phyloP scores from a whole-genome alignment of 2,888 invertebrate genomes.

The Dicycla oo region DNA sequence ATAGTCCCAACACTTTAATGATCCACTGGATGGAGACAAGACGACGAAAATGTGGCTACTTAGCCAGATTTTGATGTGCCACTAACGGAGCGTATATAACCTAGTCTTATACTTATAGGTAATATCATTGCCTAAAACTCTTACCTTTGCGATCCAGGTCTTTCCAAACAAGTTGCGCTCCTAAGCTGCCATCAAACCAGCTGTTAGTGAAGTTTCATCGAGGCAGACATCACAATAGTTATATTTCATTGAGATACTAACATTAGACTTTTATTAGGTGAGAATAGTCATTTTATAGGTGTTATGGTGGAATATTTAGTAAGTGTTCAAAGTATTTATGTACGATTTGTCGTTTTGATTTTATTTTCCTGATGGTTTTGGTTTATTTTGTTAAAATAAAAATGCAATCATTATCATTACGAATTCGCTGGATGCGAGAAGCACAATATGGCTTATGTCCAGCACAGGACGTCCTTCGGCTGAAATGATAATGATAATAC shows the following conservation, averaged over 20 bases:
- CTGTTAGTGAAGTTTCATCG: conserved; percentile 25
- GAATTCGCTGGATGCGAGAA: too few species aligned
- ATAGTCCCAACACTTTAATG: too few species aligned
- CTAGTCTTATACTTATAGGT: background rate
- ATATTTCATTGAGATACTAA: conserved; percentile 24
- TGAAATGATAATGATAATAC: too few species aligned
- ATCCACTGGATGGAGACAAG: too few species aligned
- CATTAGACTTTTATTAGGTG: background rate
- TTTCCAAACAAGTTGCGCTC: conserved; percentile 4
- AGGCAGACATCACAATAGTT: background rate
- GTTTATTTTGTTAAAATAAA: too few species aligned
- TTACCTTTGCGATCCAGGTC: conserved; percentile 13
- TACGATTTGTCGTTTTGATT: background rate
- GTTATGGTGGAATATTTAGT: background rate
- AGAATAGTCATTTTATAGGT: background rate
- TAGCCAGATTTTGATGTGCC: too few species aligned
- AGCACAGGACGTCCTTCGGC: too few species aligned
- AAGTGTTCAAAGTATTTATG: background rate
- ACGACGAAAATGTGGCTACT: too few species aligned
- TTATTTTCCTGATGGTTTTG: too few species aligned
- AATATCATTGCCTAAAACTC: background rate
- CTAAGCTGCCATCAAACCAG: conserved; percentile 21
- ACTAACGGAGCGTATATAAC: too few species aligned
- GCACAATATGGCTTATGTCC: too few species aligned
- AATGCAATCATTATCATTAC: too few species aligned